Evolutionary conservation across 2,888 invertebrate genomes (phyloP), one percentile per base, ranked within the genome.

Genomic region (Drosophila borealis): DNA sequence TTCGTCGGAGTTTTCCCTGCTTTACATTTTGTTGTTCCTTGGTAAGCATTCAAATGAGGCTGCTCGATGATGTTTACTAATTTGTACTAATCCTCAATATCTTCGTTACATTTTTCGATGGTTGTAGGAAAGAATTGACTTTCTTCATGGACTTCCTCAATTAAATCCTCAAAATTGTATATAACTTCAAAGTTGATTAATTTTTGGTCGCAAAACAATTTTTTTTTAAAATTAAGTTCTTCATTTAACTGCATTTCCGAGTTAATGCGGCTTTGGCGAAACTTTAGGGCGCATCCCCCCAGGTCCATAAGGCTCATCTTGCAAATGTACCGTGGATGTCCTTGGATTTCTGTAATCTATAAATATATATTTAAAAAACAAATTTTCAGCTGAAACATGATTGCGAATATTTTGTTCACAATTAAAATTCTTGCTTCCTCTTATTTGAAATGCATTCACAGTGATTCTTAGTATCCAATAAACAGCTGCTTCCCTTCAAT

Each of bases 241-340:
- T 55, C 33, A 13, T 9, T 37, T 4, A 71, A 41, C 5, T 62
- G 63, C 21, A 79, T 82, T 17, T 79, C 76, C 9, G 82, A 64
- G 4, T 66, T 49, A n/a, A 79, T 59, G 21, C 82, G 80, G 6
- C 80, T 77, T 33, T 71, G 54, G 1, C 82, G 76, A 53, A 79
- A 81, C 2, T 45, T 53, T 1, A 64, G 69, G 6, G 79, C 71
- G 10, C 44, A 46, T 17, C 39, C 50, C 37, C 39, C 50, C 37
- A 81, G 33, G n/a, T 79, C 68, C 5, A 21, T 34, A 3, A 72
- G 45, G 34, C 79, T 81, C n/a, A 21, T 50, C 10, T 33, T 21
- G 39, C 79, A 79, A 42, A 79, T 61, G 8, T 61, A 29, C 4
- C 37, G 19, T 8, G 79, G 60, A 11, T 62, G 48, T 8, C 55